Conservation (phyloP, 2,888 invertebrate species). For the Cosmopolites sordidus region DNA sequence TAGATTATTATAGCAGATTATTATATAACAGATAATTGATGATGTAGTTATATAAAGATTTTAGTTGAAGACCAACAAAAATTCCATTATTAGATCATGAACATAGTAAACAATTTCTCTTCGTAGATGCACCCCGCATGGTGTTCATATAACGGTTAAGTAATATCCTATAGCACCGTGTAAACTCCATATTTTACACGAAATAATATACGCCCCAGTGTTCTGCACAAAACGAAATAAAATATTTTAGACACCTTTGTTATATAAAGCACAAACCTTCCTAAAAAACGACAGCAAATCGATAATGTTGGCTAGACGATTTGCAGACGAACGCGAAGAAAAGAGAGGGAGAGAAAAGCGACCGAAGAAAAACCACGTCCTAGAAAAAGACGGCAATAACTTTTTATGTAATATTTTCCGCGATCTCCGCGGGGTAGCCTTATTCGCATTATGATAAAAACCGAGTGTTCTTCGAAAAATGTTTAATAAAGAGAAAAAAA, state of each 20-base stretch:
- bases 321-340: slow-evolving; percentile 34
- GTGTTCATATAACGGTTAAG: background rate
- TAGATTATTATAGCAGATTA: too few relatives aligned
- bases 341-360: slow-evolving; percentile 26
- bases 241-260: slow-evolving; percentile 8
- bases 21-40: too few relatives aligned
- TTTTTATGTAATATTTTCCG: slow-evolving; percentile 12
- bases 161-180: background rate
- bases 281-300: slow-evolving; percentile 32
- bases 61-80: too few relatives aligned
- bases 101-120: background rate
- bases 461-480: slow-evolving; percentile 3
- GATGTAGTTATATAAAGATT: too few relatives aligned
- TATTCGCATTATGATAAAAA: slow-evolving; percentile 8
- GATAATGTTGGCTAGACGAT: slow-evolving; percentile 39
- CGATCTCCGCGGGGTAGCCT: slow-evolving; percentile 7
- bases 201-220: slow-evolving; percentile 1
- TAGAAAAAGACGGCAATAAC: background rate
- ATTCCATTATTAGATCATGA: background rate
- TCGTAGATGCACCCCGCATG: background rate
- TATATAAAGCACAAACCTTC: slow-evolving; percentile 20
- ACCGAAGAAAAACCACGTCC: background rate
- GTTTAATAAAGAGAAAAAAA: slow-evolving; percentile 6
- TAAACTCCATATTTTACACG: background rate
- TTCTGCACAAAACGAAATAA: background rate